Evolutionary conservation across 1,140 invertebrate genomes (phyloP).

Genomic region (Dinoponera quadriceps): DNA sequence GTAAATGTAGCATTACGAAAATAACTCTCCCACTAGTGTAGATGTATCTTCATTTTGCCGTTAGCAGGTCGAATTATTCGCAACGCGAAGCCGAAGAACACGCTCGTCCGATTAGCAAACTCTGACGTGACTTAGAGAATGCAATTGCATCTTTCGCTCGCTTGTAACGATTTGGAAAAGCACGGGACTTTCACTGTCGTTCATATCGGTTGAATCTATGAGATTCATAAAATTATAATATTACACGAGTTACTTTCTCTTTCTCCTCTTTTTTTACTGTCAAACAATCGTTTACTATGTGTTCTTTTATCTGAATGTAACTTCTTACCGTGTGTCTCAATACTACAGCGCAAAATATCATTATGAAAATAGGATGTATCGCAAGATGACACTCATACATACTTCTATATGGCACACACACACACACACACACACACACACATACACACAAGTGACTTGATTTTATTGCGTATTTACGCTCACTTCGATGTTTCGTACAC

Average conservation of each 20-base stretch:
- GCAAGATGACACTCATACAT: constrained; percentile 27
- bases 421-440: background rate
- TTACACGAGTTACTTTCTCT: constrained; percentile 21
- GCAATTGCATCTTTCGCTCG: background rate
- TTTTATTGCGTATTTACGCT: constrained; percentile 26
- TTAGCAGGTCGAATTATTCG: constrained; percentile 16
- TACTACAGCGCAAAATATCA: constrained; percentile 31
- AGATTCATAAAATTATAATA: constrained; percentile 35
- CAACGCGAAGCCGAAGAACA: background rate
- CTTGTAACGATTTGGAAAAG: background rate
- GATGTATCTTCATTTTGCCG: constrained; percentile 20
- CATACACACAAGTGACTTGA: constrained; percentile 7
- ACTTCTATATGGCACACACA: constrained; percentile 13
- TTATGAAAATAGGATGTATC: constrained; percentile 29
- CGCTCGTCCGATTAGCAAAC: constrained; percentile 8
- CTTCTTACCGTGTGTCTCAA: constrained; percentile 31
- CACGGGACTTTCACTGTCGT: background rate
- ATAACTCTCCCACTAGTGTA: constrained; percentile 43
- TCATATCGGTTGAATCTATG: constrained; percentile 8
- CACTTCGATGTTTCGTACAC: constrained; percentile 42
- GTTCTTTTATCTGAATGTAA: constrained; percentile 43
- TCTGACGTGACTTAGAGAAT: constrained; percentile 13
- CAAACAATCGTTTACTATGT: constrained; percentile 32
- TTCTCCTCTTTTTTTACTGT: constrained; percentile 10
- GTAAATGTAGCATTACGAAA: constrained; percentile 52